phyloP scores from a whole-genome alignment of 1,140 invertebrate genomes.

The Lepidotrigona ventralis region DNA sequence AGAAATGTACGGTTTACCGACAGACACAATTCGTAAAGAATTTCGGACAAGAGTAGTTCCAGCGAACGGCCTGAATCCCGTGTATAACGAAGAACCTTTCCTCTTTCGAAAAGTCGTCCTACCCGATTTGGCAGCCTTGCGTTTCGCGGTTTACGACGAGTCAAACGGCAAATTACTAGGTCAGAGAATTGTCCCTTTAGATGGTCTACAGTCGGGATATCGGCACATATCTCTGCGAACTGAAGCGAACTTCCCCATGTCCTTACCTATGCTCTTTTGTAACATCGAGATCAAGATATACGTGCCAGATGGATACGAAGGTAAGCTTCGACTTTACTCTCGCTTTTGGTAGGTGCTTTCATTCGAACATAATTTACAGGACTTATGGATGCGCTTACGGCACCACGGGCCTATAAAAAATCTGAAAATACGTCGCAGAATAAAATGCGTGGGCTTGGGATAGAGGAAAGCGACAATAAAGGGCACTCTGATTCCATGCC shows the following conservation, averaged over 20 bases:
- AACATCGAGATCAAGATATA: conserved; percentile 99
- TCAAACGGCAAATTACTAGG: conserved; percentile 96
- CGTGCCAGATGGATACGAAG: conserved; percentile 99
- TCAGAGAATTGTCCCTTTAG: conserved; percentile 97
- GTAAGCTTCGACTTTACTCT: conserved; percentile 74
- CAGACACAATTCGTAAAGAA: conserved; percentile 99
- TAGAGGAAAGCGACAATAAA: conserved; percentile 76
- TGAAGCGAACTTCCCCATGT: conserved; percentile 99
- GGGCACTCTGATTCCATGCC: conserved; percentile 68
- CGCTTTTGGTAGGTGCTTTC: neutral
- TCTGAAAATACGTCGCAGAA: conserved; percentile 73
- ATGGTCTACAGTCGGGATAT: conserved; percentile 98
- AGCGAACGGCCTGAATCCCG: conserved; percentile 97
- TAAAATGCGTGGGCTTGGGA: conserved; percentile 76
- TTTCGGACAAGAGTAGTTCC: conserved; percentile 98
- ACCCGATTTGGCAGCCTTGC: conserved; percentile 97
- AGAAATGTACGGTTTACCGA: conserved; percentile 99
- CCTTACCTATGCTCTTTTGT: conserved; percentile 98
- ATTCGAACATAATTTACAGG: conserved; percentile 81
- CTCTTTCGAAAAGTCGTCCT: conserved; percentile 98
- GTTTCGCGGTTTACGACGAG: conserved; percentile 99
- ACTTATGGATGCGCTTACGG: conserved; percentile 98
- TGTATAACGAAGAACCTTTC: conserved; percentile 99
- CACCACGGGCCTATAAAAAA: conserved; percentile 91
- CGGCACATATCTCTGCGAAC: conserved; percentile 98